Conservation (phyloP, 2,888 invertebrate species). For the Mantis religiosa region DNA sequence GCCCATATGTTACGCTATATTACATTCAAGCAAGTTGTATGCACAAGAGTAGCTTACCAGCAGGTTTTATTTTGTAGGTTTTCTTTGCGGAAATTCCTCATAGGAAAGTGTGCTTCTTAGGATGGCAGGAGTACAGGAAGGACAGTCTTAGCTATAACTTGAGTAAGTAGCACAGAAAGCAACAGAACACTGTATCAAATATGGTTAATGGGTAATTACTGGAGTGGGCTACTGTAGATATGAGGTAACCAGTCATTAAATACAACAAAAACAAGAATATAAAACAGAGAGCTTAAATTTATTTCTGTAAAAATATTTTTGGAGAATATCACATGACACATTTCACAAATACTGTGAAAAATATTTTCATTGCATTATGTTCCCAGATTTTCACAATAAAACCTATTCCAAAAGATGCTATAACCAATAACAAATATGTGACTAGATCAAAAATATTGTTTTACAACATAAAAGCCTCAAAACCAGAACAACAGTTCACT, state of each 20-base stretch:
- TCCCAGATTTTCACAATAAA: not conserved
- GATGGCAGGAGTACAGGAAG: too few species aligned
- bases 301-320: not conserved
- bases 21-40: too few species aligned
- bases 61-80: too few species aligned
- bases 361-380: not conserved
- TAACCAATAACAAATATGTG: not conserved
- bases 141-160: too few species aligned
- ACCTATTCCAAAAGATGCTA: not conserved
- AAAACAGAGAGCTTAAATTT: not conserved
- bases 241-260: not conserved
- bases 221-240: too few species aligned
- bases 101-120: too few species aligned
- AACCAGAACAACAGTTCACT: not conserved
- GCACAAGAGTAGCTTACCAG: too few species aligned
- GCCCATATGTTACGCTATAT: too few species aligned
- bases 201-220: too few species aligned
- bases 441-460: not conserved
- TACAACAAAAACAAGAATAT: not conserved
- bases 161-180: too few species aligned
- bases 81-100: too few species aligned
- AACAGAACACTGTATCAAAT: too few species aligned
- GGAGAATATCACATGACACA: not conserved
- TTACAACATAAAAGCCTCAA: not conserved
- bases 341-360: not conserved